A percentile compares a stretch with the other conserved stretches of the same genome.
Evolutionary conservation across 2,113 vertebrate genomes (phyloP).

Genomic region (Cichladusa arquata): DNA sequence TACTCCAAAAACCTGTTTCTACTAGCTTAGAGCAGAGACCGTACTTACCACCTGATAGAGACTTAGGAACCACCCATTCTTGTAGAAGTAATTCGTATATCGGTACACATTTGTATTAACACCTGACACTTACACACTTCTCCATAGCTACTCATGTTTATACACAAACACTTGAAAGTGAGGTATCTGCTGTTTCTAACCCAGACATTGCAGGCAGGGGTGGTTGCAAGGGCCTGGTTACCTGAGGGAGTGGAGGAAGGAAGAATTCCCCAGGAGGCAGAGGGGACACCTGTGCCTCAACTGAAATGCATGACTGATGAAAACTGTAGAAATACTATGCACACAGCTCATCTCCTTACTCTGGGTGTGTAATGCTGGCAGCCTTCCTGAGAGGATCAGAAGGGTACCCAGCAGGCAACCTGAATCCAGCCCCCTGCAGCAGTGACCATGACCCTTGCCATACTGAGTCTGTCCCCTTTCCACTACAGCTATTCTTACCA

Average conservation of each 20-base stretch:
- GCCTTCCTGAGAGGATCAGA: not conserved
- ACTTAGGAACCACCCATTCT: not conserved
- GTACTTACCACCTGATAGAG: accelerated
- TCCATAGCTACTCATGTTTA: not conserved
- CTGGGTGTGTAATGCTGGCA: not conserved
- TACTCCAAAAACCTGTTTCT: not conserved
- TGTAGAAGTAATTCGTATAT: accelerated
- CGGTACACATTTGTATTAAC: not conserved
- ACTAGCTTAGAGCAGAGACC: not conserved
- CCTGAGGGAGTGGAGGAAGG: not conserved
- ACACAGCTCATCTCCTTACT: not conserved
- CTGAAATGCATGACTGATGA: not conserved
- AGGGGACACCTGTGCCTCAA: accelerated
- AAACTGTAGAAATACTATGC: not conserved
- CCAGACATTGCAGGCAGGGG: accelerated
- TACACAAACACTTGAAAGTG: not conserved
- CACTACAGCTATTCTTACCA: not conserved
- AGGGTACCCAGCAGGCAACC: not conserved
- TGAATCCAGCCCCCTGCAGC: not conserved
- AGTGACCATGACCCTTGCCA: too few relatives aligned
- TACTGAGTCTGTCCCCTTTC: accelerated
- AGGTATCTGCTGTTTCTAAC: not conserved
- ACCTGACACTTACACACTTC: not conserved
- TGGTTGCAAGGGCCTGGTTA: not conserved
- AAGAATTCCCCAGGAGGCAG: not conserved